phyloP scores from a whole-genome alignment of 1,140 invertebrate species.

The Pteromalus puparum region DNA sequence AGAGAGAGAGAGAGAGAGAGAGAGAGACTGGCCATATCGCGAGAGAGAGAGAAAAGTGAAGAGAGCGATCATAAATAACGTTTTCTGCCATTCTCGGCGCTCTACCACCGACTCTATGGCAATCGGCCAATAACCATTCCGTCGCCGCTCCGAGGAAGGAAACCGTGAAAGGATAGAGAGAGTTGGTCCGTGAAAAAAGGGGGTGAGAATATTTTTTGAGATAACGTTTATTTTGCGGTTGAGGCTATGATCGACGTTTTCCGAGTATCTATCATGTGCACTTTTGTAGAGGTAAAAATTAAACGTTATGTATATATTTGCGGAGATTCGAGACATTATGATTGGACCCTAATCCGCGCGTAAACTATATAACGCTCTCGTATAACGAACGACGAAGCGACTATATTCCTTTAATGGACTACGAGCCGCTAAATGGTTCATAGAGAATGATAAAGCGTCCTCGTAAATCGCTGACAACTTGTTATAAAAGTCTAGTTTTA shows the following conservation, averaged over 20 bases:
- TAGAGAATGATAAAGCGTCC: background rate
- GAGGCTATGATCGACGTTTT: too few relatives aligned
- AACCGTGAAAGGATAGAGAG: background rate
- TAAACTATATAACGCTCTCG: too few relatives aligned
- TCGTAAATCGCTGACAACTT: background rate
- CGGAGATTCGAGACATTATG: too few relatives aligned
- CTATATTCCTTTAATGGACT: background rate
- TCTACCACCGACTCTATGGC: slow-evolving; percentile 18
- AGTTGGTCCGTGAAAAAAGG: background rate
- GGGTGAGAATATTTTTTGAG: too few relatives aligned
- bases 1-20: background rate
- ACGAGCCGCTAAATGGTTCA: background rate
- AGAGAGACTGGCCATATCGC: slow-evolving; percentile 11
- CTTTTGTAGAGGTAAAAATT: too few relatives aligned
- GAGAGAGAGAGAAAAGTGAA: background rate
- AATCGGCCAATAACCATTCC: slow-evolving; percentile 40
- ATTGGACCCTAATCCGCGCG: too few relatives aligned
- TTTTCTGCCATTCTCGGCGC: slow-evolving; percentile 1
- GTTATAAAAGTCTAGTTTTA: background rate
- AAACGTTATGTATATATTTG: too few relatives aligned
- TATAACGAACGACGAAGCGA: background rate
- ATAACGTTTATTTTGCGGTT: too few relatives aligned
- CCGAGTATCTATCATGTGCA: too few relatives aligned
- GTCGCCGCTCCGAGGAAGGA: background rate
- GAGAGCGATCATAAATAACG: slow-evolving; percentile 29